Base-by-base conservation (phyloP, 2,113 vertebrate genomes). In the Diphyllodes magnificus region DNA sequence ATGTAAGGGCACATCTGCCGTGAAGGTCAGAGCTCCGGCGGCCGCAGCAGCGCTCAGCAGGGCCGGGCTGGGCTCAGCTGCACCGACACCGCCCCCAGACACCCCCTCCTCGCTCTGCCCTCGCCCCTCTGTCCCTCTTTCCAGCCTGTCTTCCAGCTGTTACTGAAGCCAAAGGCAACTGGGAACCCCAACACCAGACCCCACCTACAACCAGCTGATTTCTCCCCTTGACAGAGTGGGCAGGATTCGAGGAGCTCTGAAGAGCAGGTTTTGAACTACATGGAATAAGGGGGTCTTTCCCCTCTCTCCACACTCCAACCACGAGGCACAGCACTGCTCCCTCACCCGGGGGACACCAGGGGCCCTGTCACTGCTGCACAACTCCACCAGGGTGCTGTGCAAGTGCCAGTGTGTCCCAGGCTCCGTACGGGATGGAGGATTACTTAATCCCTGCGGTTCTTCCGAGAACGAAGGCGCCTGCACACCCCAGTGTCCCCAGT, bases 331-430 rank as follows among this genome's bases (percentile, higher is more conserved):
- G 71, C 42, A 1, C 1, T 1, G 56, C 39, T 1, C 27, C 1
- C 35, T 13, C 30, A 0, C 4, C 49, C 5, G 19, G 42, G 30
- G 0, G 5, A 13, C 6, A 51, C 47, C 15, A 7, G 60, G 64
- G 59, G 24, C 57, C 42, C 12, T 4, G 10, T 3, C 7, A 0
- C 21, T 2, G 54, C 50, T 14, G 66, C 77, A 10, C 65, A 2
- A 13, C 72, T 30, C 61, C 23, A 1, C 2, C 1, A 2, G 2
- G 6, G 2, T 0, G 1, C 0, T 5, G 44, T 8, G 54, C 15
- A 2, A 21, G n/a, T 0, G 44, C 24, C 7, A 2, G 33, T 0
- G 22, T 0, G 35, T 7, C 30, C 53, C 54, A 1, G 64, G 70
- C 79, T 42, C 71, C 6, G 14, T 0, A 3, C 0, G 2, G 72